phyloP scores from a whole-genome alignment of 1,140 invertebrate genomes.

The Sarcophaga bullata region DNA sequence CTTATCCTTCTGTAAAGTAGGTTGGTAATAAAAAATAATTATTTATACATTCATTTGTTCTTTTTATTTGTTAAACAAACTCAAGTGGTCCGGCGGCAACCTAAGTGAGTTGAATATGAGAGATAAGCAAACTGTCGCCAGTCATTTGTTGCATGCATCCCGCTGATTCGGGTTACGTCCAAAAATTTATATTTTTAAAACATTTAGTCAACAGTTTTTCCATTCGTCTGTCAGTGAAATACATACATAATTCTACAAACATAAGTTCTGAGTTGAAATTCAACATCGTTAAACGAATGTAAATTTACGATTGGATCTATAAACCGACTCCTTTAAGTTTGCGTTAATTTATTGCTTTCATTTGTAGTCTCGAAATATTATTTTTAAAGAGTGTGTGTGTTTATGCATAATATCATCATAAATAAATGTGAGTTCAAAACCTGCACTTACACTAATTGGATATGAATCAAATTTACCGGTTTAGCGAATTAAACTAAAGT shows the following conservation, averaged over 20 bases:
- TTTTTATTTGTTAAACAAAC: neutral
- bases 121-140: conserved; percentile 25
- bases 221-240: neutral
- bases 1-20: too few relatives aligned
- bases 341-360: conserved; percentile 29
- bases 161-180: conserved; percentile 20
- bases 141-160: conserved; percentile 28
- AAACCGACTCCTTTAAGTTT: conserved; percentile 29
- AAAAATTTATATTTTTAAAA: conserved; percentile 3
- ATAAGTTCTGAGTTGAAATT: conserved; percentile 14
- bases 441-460: too few relatives aligned
- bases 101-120: conserved; percentile 30
- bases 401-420: neutral
- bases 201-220: too few relatives aligned
- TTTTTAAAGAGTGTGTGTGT: neutral
- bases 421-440: too few relatives aligned
- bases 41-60: neutral
- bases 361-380: neutral
- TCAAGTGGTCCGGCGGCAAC: conserved; percentile 35
- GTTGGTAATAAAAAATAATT: too few relatives aligned
- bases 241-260: neutral
- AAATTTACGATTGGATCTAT: conserved; percentile 34
- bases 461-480: too few relatives aligned
- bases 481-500: too few relatives aligned
- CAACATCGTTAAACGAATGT: conserved; percentile 34